A percentile compares a stretch with the other conserved stretches of the same genome.
These are phyloP conservation scores for Parnassius smintheus DNA, from an alignment of 2,888 invertebrate species.

Conservation along the genomic window DNA sequence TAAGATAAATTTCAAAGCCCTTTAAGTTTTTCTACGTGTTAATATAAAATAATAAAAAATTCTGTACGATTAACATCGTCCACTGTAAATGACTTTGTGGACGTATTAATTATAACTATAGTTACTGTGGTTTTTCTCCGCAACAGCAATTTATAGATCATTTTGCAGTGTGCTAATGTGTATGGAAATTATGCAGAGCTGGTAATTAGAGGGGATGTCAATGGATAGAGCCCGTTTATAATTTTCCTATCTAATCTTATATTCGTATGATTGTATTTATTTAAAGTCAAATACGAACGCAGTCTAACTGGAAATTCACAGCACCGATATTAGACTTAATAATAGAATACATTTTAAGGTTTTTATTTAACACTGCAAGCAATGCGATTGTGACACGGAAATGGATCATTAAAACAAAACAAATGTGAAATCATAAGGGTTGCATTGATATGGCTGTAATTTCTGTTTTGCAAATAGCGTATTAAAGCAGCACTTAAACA, in stretches of 20 bases:
- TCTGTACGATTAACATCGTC: slow-evolving; percentile 35
- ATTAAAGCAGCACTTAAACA: slow-evolving; percentile 47
- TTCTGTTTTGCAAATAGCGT: slow-evolving; percentile 54
- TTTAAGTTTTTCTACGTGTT: neutral
- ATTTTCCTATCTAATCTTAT: slow-evolving; percentile 54
- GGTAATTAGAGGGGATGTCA: slow-evolving; percentile 70
- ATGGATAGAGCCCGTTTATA: slow-evolving; percentile 51
- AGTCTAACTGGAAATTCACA: slow-evolving; percentile 27
- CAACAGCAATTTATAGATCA: slow-evolving; percentile 71
- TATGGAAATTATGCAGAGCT: slow-evolving; percentile 71
- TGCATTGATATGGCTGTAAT: slow-evolving; percentile 48
- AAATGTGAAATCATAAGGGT: slow-evolving; percentile 51
- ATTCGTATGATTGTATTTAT: slow-evolving; percentile 36
- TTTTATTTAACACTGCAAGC: slow-evolving; percentile 15
- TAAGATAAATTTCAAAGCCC: slow-evolving; percentile 4
- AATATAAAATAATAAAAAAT: slow-evolving; percentile 7
- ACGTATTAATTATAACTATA: slow-evolving; percentile 65
- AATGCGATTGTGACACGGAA: slow-evolving; percentile 39
- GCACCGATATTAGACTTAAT: slow-evolving; percentile 2
- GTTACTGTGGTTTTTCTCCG: slow-evolving; percentile 62
- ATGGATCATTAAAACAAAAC: slow-evolving; percentile 44
- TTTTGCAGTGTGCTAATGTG: slow-evolving; percentile 70
- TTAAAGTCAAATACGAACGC: slow-evolving; percentile 22
- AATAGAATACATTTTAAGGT: slow-evolving; percentile 22
- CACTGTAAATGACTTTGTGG: slow-evolving; percentile 56